These are phyloP conservation scores for Drosophila teissieri DNA, from an alignment of 1,140 invertebrate species.

Conservation along the genomic window DNA sequence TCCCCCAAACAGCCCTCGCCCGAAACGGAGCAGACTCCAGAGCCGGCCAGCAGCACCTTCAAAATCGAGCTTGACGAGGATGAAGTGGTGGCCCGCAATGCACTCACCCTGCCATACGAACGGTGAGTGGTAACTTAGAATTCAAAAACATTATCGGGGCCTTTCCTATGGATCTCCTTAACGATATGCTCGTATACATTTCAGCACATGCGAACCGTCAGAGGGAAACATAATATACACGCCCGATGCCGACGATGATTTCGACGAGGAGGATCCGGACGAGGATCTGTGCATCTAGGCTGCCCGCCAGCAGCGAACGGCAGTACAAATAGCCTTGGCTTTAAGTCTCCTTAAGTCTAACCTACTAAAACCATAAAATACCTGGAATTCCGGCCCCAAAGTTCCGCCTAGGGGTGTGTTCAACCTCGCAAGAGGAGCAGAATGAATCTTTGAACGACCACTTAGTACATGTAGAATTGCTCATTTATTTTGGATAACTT, in stretches of 20 bases:
- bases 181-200: background rate
- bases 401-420: conserved; percentile 14
- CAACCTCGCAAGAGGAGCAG: conserved; percentile 3
- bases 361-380: conserved; percentile 42
- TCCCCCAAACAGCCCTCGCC: conserved; percentile 10
- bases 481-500: conserved; percentile 53
- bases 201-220: conserved; percentile 64
- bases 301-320: conserved; percentile 49
- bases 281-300: conserved; percentile 72
- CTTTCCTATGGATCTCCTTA: background rate
- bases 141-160: no score
- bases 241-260: conserved; percentile 86
- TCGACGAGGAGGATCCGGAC: conserved; percentile 87
- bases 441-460: conserved; percentile 27
- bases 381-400: conserved; percentile 37
- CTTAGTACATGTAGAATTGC: conserved; percentile 50
- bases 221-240: conserved; percentile 85
- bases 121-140: conserved; percentile 43
- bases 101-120: conserved; percentile 83
- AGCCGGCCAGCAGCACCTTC: conserved; percentile 65
- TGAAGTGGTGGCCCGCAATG: conserved; percentile 79
- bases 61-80: conserved; percentile 82
- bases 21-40: conserved; percentile 10
- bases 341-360: conserved; percentile 71
- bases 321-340: conserved; percentile 80